Evolutionary conservation across 64 coral and sea anemone species (phyloP).

Genomic region (Montipora capricornis): DNA sequence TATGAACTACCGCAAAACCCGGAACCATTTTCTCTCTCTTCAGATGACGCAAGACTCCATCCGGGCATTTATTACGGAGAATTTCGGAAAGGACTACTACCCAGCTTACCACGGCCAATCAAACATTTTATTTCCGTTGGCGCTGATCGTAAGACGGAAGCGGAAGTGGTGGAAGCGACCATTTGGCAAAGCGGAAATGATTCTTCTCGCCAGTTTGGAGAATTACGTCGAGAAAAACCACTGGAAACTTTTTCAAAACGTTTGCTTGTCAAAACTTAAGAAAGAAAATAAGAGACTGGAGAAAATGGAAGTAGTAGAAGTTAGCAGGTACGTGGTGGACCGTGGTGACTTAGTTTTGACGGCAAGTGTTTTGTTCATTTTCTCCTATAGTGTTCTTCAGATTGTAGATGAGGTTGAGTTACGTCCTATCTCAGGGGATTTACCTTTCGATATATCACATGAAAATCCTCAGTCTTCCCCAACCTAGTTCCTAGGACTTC

Average conservation of each 20-base stretch:
- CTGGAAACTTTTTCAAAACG: slow-evolving; percentile 5
- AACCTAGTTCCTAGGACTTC: too few species aligned
- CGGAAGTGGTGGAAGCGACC: slow-evolving; percentile 61
- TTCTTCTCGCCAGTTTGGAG: slow-evolving; percentile 26
- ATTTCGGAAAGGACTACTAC: slow-evolving; percentile 56
- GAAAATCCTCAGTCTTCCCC: too few species aligned
- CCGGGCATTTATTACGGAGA: slow-evolving; percentile 35
- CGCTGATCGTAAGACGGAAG: slow-evolving; percentile 52
- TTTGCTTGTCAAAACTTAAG: neutral
- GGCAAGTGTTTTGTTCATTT: too few species aligned
- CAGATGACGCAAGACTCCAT: slow-evolving; percentile 49
- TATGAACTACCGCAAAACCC: too few species aligned
- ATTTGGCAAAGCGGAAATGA: slow-evolving; percentile 53
- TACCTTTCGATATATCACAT: too few species aligned
- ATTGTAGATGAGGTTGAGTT: too few species aligned
- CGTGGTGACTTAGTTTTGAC: neutral
- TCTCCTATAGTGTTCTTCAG: too few species aligned
- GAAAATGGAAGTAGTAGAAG: slow-evolving; percentile 50
- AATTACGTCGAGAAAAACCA: slow-evolving; percentile 1
- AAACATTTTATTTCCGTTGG: slow-evolving; percentile 4
- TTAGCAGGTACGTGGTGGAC: neutral
- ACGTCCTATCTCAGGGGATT: too few species aligned
- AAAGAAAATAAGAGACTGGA: slow-evolving; percentile 41
- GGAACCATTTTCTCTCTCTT: neutral
- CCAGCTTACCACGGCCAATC: slow-evolving; percentile 64